These are phyloP conservation scores for Platerodrilus igneus DNA, from an alignment of 2,888 invertebrate genomes.

Conservation along the genomic window DNA sequence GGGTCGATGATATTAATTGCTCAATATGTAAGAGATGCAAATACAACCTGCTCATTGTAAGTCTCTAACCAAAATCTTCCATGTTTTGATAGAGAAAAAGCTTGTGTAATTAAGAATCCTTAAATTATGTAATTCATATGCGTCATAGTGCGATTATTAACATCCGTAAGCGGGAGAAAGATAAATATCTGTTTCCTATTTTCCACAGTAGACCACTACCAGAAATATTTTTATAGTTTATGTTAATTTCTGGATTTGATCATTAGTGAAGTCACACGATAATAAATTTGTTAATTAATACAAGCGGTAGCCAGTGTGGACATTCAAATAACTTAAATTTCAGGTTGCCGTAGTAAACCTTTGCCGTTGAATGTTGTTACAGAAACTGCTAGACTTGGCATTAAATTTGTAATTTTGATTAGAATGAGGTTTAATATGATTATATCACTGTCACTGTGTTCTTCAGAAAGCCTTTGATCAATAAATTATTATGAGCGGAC, in stretches of 20 bases:
- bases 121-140: constrained; percentile 26
- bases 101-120: too few relatives aligned
- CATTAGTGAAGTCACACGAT: neutral
- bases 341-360: constrained; percentile 7
- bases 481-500: too few relatives aligned
- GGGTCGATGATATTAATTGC: too few relatives aligned
- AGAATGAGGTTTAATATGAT: neutral
- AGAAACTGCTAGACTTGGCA: neutral
- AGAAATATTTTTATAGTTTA: constrained; percentile 16
- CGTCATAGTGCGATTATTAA: constrained; percentile 22
- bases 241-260: constrained; percentile 12
- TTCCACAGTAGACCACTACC: constrained; percentile 16
- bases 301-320: constrained; percentile 8
- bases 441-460: too few relatives aligned
- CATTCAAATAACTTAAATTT: constrained; percentile 7
- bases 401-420: constrained; percentile 7
- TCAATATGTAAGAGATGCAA: too few relatives aligned
- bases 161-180: constrained; percentile 28
- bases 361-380: constrained; percentile 3
- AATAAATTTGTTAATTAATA: constrained; percentile 14
- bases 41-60: too few relatives aligned
- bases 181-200: constrained; percentile 27
- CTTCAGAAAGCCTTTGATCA: too few relatives aligned
- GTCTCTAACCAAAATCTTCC: too few relatives aligned
- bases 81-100: too few relatives aligned